These are phyloP conservation scores for Hydraecia micacea DNA, from an alignment of 2,888 invertebrate species.

Conservation along the genomic window DNA sequence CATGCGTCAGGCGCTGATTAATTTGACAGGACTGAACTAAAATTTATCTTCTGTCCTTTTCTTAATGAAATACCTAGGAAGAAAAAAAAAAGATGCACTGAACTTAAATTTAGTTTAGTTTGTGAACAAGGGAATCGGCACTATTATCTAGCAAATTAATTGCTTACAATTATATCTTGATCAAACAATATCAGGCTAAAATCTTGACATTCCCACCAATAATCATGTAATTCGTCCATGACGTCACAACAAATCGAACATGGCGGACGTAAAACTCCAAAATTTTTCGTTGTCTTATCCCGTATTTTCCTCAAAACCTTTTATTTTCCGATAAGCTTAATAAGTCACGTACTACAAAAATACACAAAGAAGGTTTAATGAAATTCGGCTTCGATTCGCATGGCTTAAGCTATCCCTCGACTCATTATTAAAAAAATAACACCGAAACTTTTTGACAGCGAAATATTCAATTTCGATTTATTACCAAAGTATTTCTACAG, in stretches of 20 bases:
- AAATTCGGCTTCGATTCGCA: conserved; percentile 43
- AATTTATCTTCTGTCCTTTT: too few species aligned
- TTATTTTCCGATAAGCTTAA: conserved; percentile 25
- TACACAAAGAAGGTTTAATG: conserved; percentile 43
- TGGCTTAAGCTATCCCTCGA: conserved; percentile 38
- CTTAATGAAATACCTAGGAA: too few species aligned
- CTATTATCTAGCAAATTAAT: background rate
- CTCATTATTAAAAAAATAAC: conserved; percentile 65
- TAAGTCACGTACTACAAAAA: conserved; percentile 49
- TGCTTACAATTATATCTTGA: background rate
- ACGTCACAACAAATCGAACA: conserved; percentile 9
- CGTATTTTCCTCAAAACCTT: conserved; percentile 6
- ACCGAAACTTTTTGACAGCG: conserved; percentile 63
- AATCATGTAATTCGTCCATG: background rate
- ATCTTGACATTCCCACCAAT: background rate
- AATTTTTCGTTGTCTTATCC: background rate
- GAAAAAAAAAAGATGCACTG: too few species aligned
- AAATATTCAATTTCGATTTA: conserved; percentile 67
- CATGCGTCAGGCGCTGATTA: too few species aligned
- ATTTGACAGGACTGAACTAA: too few species aligned
- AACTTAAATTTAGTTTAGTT: too few species aligned
- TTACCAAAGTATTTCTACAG: conserved; percentile 43
- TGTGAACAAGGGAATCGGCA: too few species aligned
- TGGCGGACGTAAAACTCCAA: background rate
- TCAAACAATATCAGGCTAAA: background rate